A percentile compares a stretch with the other conserved stretches of the same genome.
phyloP scores from a whole-genome alignment of 2,113 vertebrate species.

The Cyprinus carpio region DNA sequence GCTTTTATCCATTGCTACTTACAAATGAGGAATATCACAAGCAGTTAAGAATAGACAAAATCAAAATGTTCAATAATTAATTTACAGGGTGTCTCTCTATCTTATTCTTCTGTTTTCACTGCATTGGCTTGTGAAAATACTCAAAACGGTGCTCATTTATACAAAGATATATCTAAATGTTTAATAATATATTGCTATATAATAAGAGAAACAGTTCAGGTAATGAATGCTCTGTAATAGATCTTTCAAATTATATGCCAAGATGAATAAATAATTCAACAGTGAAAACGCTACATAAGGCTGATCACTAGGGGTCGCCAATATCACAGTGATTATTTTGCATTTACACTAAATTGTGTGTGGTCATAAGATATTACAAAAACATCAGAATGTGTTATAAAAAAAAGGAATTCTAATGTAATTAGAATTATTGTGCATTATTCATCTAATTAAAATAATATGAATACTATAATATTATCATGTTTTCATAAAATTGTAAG shows the following conservation, averaged over 20 bases:
- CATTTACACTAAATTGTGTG: neutral
- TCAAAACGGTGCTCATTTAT: neutral
- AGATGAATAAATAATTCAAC: neutral
- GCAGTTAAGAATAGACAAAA: neutral
- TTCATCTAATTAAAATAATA: neutral
- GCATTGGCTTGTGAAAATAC: neutral
- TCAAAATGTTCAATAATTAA: neutral
- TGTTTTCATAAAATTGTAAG: neutral
- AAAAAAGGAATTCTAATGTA: neutral
- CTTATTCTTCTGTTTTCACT: neutral
- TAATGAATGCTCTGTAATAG: neutral
- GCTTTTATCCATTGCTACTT: neutral
- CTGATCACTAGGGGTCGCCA: constrained; percentile 44
- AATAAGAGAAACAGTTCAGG: neutral
- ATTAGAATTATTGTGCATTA: neutral
- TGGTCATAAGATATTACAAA: neutral
- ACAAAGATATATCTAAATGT: neutral
- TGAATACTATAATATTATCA: neutral
- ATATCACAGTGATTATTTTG: neutral
- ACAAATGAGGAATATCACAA: neutral
- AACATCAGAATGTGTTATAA: neutral
- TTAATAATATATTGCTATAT: neutral
- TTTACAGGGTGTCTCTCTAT: no score
- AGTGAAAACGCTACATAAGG: neutral
- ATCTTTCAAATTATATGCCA: neutral